Percentiles rank a stretch among this genome's conserved stretches.
Evolutionary conservation across 2,888 invertebrate species (phyloP).

Genomic region (Spicauda simplicius): DNA sequence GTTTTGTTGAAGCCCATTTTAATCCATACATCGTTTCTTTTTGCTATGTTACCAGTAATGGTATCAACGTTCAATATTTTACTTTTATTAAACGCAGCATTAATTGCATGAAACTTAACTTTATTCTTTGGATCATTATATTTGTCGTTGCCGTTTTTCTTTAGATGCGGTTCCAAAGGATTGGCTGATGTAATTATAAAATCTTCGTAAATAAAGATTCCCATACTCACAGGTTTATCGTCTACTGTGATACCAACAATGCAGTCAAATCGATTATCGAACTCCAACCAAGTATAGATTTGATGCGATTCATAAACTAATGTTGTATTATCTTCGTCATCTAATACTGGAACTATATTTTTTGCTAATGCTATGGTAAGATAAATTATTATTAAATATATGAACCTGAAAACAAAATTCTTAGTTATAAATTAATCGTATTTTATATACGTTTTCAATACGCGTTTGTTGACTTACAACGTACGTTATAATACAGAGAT

Average conservation of each 20-base stretch:
- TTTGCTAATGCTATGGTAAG: neutral
- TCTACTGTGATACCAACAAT: conserved; percentile 36
- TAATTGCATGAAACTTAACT: conserved; percentile 29
- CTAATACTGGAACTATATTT: too few species aligned
- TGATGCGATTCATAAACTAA: neutral
- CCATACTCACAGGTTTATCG: conserved; percentile 25
- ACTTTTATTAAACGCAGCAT: conserved; percentile 11
- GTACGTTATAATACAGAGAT: neutral
- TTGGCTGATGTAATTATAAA: conserved; percentile 40
- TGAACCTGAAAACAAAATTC: neutral
- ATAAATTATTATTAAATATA: neutral
- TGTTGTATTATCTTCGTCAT: too few species aligned
- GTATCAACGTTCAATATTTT: conserved; percentile 4
- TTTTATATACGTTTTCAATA: too few species aligned
- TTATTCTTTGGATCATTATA: conserved; percentile 1
- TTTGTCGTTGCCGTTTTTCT: neutral
- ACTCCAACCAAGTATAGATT: conserved; percentile 26
- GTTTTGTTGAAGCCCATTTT: conserved; percentile 33
- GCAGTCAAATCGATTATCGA: conserved; percentile 34
- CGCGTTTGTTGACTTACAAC: neutral
- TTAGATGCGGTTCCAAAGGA: conserved; percentile 28
- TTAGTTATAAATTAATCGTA: neutral
- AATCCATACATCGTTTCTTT: conserved; percentile 36
- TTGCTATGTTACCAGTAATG: conserved; percentile 28
- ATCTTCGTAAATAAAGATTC: conserved; percentile 24